Evolutionary conservation across 2,797 vertebrate species (phyloP), one percentile per base, ranked within the genome.

Genomic region (Argentina silus): DNA sequence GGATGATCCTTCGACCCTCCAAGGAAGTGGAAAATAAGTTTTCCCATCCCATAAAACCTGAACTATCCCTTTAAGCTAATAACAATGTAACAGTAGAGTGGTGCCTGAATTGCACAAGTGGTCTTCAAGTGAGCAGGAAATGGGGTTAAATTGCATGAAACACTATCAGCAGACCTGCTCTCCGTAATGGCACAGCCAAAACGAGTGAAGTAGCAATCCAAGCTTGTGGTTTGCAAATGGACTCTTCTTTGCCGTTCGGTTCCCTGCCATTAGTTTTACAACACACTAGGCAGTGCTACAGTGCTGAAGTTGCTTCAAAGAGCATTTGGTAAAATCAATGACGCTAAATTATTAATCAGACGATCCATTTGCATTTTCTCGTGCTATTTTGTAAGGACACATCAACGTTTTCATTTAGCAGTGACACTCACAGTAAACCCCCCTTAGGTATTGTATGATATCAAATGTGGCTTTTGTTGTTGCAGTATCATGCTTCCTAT

Each of bases 281-380:
- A 73, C 73, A 65, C 27, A 72, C 27, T 21, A 62, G 6, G 14
- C n/a, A 67, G 47, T 17, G 72, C 56, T 14, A 56, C 72, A 71
- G 71, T 79, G 75, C 36, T 42, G 21, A 76, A 77, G 74, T 75
- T 74, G 57, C 56, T 81, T 86, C 70, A 78, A 79, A 77, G 71
- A 79, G 62, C 79, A 87, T 86, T 87, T 77, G 64, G 69, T 70
- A 67, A 84, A 83, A 88, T 89, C 86, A 85, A 88, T 91, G 73
- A 70, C 76, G 78, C 71, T 92, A 51, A 90, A 90, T 90, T 88
- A 88, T 89, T 90, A 81, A 90, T 82, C 73, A 78, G 44, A 72
- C 11, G 65, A 84, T 76, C 68, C 79, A 76, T 86, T 79, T 57
- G 51, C 67, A 47, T 69, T 79, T 80, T 72, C 45, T 56, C 47